Percentiles rank a stretch among this genome's conserved stretches.
Conservation (phyloP, 2,113 vertebrate species). For the Cyanocitta stelleri region DNA sequence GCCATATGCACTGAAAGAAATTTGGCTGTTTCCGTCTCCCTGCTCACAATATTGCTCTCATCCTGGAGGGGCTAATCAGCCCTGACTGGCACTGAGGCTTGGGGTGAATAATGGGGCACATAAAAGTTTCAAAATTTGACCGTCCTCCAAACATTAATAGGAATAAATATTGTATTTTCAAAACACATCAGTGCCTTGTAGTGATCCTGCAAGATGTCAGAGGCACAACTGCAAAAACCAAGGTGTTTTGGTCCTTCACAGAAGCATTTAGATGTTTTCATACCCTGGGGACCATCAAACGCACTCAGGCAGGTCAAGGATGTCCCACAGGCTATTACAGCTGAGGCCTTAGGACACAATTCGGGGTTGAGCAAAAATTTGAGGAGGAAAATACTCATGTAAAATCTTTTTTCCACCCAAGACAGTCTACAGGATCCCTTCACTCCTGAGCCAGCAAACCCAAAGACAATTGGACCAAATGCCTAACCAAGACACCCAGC, state of each 20-base stretch:
- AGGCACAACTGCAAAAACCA: not conserved
- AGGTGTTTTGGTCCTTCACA: not conserved
- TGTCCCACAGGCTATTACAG: not conserved
- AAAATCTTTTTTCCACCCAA: not conserved
- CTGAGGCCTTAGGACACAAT: not conserved
- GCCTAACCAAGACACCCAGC: not conserved
- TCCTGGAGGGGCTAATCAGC: not conserved
- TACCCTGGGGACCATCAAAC: not conserved
- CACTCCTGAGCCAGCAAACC: not conserved
- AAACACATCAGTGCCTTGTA: not conserved
- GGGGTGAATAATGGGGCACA: not conserved
- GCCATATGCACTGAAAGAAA: not conserved
- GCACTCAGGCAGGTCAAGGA: not conserved
- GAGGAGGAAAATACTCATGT: not conserved
- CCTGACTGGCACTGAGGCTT: not conserved
- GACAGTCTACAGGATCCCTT: not conserved
- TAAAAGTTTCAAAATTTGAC: not conserved
- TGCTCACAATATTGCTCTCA: not conserved
- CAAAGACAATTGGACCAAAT: not conserved
- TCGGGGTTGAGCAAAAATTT: not conserved
- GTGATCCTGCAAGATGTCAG: not conserved
- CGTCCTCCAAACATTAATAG: not conserved
- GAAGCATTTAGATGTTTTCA: not conserved
- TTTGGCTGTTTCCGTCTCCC: not conserved
- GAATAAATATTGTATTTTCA: not conserved